phyloP scores from a whole-genome alignment of 2,113 vertebrate species.

The Oriolus oriolus region DNA sequence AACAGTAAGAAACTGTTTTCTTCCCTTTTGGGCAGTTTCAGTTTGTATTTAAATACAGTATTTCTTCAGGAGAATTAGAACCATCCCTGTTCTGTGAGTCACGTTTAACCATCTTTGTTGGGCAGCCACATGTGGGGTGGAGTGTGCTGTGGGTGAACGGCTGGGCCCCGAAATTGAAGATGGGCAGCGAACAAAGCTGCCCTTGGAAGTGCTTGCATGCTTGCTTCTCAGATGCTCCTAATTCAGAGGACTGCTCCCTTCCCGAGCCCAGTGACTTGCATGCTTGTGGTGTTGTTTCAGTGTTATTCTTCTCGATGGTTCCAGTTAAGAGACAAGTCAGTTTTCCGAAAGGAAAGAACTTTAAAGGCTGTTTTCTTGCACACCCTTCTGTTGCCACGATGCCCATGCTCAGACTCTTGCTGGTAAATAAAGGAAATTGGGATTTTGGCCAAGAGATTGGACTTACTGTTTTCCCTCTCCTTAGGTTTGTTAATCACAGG shows the following conservation, averaged over 20 bases:
- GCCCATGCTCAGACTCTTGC: not conserved
- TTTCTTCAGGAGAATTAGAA: not conserved
- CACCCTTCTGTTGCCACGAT: fast-evolving
- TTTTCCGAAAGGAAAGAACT: not conserved
- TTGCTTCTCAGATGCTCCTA: not conserved
- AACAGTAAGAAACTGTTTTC: not conserved
- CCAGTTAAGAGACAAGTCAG: not conserved
- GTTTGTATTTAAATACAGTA: not conserved
- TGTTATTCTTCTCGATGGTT: not conserved
- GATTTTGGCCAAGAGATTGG: not conserved
- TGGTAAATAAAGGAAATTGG: not conserved
- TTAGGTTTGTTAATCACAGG: not conserved
- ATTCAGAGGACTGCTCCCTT: not conserved
- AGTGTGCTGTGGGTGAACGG: fast-evolving
- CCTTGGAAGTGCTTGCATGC: fast-evolving
- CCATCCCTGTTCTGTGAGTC: not conserved
- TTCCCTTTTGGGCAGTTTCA: not conserved
- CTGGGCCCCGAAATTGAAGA: not conserved
- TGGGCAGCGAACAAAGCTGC: not conserved
- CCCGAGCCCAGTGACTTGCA: not conserved
- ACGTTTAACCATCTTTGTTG: not conserved
- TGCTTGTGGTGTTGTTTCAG: not conserved
- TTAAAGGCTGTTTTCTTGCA: not conserved
- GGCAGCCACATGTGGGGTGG: not conserved
- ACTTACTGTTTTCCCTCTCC: not conserved